Conservation (phyloP, 2,888 invertebrate species). For the Aspidiotus destructor region DNA sequence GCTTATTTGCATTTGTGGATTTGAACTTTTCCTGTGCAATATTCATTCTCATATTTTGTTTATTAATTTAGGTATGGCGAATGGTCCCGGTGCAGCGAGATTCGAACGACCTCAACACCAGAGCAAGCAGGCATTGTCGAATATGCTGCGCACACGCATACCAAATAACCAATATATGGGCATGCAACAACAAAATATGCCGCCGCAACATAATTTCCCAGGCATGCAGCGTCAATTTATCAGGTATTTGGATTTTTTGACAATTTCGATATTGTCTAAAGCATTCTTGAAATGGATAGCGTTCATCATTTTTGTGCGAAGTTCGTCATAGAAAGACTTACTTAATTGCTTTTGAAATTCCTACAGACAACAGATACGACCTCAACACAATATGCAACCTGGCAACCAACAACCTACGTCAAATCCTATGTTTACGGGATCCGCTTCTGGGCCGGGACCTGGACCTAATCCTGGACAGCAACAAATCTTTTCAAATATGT, state of each 20-base stretch:
- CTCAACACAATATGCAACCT: slow-evolving; percentile 42
- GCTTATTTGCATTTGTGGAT: background rate
- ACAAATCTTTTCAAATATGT: slow-evolving; percentile 39
- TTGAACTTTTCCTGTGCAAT: background rate
- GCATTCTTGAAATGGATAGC: background rate
- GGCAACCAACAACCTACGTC: slow-evolving; percentile 40
- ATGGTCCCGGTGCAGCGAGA: slow-evolving; percentile 38
- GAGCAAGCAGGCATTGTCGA: slow-evolving; percentile 74
- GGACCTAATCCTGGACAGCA: slow-evolving; percentile 36
- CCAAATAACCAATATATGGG: slow-evolving; percentile 49
- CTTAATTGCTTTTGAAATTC: background rate
- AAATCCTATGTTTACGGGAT: slow-evolving; percentile 34
- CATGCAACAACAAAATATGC: slow-evolving; percentile 39
- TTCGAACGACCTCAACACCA: slow-evolving; percentile 52
- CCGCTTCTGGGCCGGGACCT: slow-evolving; percentile 16
- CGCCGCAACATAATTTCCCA: slow-evolving; percentile 41
- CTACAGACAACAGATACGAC: slow-evolving; percentile 40
- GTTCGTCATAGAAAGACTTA: too few relatives aligned
- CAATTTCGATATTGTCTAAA: background rate
- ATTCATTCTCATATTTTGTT: background rate
- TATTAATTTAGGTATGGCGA: slow-evolving; percentile 13
- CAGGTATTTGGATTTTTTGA: slow-evolving; percentile 39
- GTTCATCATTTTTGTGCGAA: background rate
- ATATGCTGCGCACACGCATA: slow-evolving; percentile 70
- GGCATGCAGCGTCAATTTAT: slow-evolving; percentile 45